Percentiles rank a stretch among this genome's conserved stretches.
These are phyloP conservation scores for Brachyptera risi DNA, from an alignment of 2,888 invertebrate genomes.

Conservation along the genomic window DNA sequence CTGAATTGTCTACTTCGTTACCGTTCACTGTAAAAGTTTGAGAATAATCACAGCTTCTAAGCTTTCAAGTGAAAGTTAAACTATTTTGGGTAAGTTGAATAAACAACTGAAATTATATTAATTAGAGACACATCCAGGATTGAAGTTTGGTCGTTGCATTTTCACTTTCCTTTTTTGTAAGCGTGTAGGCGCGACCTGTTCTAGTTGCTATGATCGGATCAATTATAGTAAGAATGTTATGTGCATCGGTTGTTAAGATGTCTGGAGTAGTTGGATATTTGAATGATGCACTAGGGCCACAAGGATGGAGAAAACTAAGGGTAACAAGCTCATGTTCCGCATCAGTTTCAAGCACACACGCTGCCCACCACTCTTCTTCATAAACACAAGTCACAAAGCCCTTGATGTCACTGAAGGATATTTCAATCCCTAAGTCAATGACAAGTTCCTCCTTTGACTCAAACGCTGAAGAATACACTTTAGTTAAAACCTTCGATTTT, in stretches of 20 bases:
- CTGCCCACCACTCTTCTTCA: constrained; percentile 13
- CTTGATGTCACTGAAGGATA: constrained; percentile 1
- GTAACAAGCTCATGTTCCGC: constrained; percentile 4
- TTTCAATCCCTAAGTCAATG: not conserved
- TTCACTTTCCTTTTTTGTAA: too few relatives aligned
- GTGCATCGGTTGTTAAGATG: not conserved
- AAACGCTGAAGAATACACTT: not conserved
- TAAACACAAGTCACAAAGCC: constrained; percentile 8
- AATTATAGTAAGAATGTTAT: not conserved
- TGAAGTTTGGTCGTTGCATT: too few relatives aligned
- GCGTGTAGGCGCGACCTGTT: too few relatives aligned
- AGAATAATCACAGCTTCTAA: too few relatives aligned
- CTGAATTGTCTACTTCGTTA: too few relatives aligned
- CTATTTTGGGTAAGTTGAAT: too few relatives aligned
- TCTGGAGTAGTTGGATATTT: not conserved
- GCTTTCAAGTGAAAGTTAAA: too few relatives aligned
- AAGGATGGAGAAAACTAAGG: constrained; percentile 16
- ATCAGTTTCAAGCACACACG: constrained; percentile 6
- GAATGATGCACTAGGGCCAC: not conserved
- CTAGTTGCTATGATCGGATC: not conserved
- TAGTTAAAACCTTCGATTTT: not conserved
- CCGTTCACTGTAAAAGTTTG: too few relatives aligned
- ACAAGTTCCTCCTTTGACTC: not conserved
- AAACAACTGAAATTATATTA: too few relatives aligned
- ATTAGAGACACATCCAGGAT: too few relatives aligned